Evolutionary conservation across 2,797 vertebrate genomes (phyloP).

Genomic region (Lagothrix lagotricha): DNA sequence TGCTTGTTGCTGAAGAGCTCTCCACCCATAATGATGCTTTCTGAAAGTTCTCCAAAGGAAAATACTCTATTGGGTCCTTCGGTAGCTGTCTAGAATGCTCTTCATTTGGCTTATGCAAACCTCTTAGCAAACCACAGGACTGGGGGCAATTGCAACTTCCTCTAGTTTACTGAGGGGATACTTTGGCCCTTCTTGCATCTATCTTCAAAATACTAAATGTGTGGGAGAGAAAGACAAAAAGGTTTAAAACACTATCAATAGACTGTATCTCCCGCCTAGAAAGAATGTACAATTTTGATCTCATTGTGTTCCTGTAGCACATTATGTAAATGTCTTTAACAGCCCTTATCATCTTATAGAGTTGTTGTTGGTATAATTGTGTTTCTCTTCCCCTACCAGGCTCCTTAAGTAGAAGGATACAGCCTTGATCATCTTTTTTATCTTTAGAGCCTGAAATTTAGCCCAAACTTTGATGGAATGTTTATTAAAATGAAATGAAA

Average conservation of each 20-base stretch:
- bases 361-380: conserved; percentile 8
- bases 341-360: background rate
- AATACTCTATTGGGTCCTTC: background rate
- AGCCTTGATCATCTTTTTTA: background rate
- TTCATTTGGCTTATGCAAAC: background rate
- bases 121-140: background rate
- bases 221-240: background rate
- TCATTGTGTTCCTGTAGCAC: background rate
- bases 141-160: background rate
- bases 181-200: background rate
- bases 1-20: background rate
- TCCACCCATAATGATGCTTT: background rate
- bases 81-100: background rate
- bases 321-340: conserved; percentile 12
- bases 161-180: background rate
- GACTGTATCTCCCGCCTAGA: background rate
- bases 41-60: background rate
- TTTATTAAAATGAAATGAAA: background rate
- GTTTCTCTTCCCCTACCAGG: background rate
- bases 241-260: background rate
- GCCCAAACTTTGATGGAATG: background rate
- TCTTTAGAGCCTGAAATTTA: background rate
- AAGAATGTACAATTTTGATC: background rate
- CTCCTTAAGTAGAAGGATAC: background rate
- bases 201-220: background rate